A percentile compares a stretch with the other conserved stretches of the same genome.
Conservation (phyloP, 2,797 vertebrate genomes). For the Tenualosa ilisha region DNA sequence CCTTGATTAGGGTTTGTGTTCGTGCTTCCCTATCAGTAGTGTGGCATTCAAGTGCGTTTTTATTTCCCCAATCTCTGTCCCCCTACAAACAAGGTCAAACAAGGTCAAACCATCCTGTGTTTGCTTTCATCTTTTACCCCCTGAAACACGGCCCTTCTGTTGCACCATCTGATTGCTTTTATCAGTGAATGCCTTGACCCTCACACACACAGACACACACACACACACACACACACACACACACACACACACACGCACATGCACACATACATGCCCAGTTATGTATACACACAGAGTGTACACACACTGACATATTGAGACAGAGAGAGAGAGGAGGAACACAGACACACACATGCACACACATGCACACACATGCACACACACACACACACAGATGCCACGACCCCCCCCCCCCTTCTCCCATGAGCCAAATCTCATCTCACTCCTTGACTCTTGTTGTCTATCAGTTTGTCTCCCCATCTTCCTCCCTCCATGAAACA, state of each 20-base stretch:
- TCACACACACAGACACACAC: background rate
- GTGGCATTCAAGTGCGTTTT: background rate
- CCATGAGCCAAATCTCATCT: no score
- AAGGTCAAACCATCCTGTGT: slow-evolving; percentile 3
- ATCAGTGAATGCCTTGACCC: background rate
- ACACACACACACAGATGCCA: background rate
- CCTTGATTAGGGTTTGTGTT: no score
- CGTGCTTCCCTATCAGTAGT: no score
- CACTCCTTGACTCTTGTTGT: background rate
- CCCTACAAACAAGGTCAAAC: background rate
- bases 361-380: background rate
- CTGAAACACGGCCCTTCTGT: background rate
- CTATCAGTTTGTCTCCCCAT: background rate
- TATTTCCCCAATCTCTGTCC: background rate
- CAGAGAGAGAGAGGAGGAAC: background rate
- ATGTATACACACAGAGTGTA: background rate
- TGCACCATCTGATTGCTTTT: background rate
- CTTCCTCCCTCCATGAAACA: background rate
- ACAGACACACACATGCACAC: background rate
- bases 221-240: background rate
- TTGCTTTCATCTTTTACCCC: background rate
- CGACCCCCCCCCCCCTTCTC: no score
- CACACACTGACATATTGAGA: no score
- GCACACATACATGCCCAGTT: background rate
- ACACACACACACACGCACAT: background rate